phyloP scores from a whole-genome alignment of 2,797 vertebrate genomes.

The Antrozous pallidus region DNA sequence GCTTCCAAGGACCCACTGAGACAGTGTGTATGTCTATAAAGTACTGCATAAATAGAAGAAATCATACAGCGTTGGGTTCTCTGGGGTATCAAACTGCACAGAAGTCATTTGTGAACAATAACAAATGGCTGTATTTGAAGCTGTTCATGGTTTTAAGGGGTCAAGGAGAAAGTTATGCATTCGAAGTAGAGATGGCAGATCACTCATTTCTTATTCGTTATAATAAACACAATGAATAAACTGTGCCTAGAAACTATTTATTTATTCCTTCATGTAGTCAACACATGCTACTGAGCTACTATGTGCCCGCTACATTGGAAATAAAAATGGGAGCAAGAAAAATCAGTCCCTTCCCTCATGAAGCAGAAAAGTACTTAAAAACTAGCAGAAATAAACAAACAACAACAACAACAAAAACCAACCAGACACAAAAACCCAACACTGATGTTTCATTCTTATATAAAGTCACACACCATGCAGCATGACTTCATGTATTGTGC shows the following conservation, averaged over 20 bases:
- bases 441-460: not conserved
- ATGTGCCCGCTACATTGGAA: not conserved
- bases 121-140: not conserved
- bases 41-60: not conserved
- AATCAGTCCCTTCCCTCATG: not conserved
- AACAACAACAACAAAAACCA: not conserved
- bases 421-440: not conserved
- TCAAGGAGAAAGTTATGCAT: not conserved
- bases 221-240: slow-evolving; percentile 22
- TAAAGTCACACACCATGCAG: not conserved
- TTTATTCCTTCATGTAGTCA: not conserved
- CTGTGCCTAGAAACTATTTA: not conserved
- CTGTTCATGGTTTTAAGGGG: not conserved
- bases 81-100: not conserved
- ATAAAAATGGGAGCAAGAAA: not conserved
- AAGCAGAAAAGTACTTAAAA: not conserved
- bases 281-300: not conserved
- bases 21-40: not conserved
- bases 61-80: not conserved
- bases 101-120: not conserved
- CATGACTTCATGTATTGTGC: not conserved
- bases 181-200: not conserved
- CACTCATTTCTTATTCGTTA: slow-evolving; percentile 1
- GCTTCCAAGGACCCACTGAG: not conserved
- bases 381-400: not conserved